A percentile compares a stretch with the other conserved stretches of the same genome.
Conservation (phyloP, 2,888 invertebrate genomes). For the Sinelater perroti region DNA sequence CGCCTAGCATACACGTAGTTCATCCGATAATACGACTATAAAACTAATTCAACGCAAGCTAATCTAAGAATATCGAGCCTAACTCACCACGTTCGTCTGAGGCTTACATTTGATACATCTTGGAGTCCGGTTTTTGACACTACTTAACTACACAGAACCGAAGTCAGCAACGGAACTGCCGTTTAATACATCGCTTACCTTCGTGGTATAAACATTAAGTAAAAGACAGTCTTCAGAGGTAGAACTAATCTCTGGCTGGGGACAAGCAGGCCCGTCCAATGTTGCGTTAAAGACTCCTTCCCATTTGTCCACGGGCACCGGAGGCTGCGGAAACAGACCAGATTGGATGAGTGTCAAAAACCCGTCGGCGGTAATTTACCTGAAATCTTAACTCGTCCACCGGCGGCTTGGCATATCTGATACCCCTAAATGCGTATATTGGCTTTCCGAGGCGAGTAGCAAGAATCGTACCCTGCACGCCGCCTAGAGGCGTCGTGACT, state of each 20-base stretch:
- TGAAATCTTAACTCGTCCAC: conserved; percentile 57
- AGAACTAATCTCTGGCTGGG: conserved; percentile 52
- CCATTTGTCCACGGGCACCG: conserved; percentile 55
- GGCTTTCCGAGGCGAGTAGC: conserved; percentile 45
- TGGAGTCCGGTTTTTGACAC: conserved; percentile 4
- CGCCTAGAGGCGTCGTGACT: conserved; percentile 44
- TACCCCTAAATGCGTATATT: conserved; percentile 47
- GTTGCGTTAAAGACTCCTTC: conserved; percentile 55
- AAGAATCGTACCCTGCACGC: conserved; percentile 45
- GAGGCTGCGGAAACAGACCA: conserved; percentile 53
- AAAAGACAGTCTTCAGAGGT: conserved; percentile 71
- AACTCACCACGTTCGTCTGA: conserved; percentile 2
- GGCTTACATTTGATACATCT: conserved; percentile 29
- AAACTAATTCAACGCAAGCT: too few relatives aligned
- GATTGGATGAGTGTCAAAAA: too few relatives aligned
- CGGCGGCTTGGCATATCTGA: conserved; percentile 51
- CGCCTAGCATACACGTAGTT: too few relatives aligned
- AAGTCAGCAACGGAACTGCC: not conserved
- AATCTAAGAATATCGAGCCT: not conserved
- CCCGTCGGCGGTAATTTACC: conserved; percentile 50
- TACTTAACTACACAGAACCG: conserved; percentile 3
- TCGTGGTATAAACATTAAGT: conserved; percentile 69
- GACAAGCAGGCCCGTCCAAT: conserved; percentile 55
- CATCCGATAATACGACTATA: too few relatives aligned
- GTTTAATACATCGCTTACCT: conserved; percentile 48